Percentiles rank a stretch among this genome's conserved stretches.
Evolutionary conservation across 2,113 vertebrate species (phyloP).

Genomic region (Rhipidura dahli): DNA sequence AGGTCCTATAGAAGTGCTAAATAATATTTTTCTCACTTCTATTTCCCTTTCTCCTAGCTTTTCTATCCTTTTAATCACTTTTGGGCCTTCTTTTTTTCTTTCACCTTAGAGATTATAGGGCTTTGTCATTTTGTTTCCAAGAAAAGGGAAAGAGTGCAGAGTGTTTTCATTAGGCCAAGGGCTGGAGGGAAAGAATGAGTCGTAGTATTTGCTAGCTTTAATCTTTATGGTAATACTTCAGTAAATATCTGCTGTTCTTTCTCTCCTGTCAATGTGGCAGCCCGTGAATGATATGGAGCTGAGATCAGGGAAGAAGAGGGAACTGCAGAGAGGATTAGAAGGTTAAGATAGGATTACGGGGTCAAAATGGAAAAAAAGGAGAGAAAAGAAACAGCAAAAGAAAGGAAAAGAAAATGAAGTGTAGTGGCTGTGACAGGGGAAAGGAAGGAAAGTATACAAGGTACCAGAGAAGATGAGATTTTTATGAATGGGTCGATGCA

Average conservation of each 20-base stretch:
- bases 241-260: slow-evolving; percentile 64
- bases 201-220: slow-evolving; percentile 38
- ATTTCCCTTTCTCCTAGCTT: neutral
- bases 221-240: slow-evolving; percentile 68
- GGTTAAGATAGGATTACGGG: slow-evolving; percentile 60
- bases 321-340: slow-evolving; percentile 66
- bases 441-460: neutral
- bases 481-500: slow-evolving; percentile 45
- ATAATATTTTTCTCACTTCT: neutral
- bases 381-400: slow-evolving; percentile 35
- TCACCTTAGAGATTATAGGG: slow-evolving; percentile 45
- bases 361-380: neutral
- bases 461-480: slow-evolving; percentile 38
- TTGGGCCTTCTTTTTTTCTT: slow-evolving; percentile 5
- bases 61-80: slow-evolving; percentile 55
- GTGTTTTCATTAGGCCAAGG: slow-evolving; percentile 42
- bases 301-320: slow-evolving; percentile 42
- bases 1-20: neutral
- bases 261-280: slow-evolving; percentile 47
- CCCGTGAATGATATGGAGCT: slow-evolving; percentile 50
- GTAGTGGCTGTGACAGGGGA: slow-evolving; percentile 27
- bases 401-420: slow-evolving; percentile 64
- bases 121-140: slow-evolving; percentile 49
- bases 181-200: slow-evolving; percentile 31
- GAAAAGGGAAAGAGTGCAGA: slow-evolving; percentile 2